A percentile compares a stretch with the other conserved stretches of the same genome.
phyloP scores from a whole-genome alignment of 64 coral and sea anemone genomes.

The Porites lutea region DNA sequence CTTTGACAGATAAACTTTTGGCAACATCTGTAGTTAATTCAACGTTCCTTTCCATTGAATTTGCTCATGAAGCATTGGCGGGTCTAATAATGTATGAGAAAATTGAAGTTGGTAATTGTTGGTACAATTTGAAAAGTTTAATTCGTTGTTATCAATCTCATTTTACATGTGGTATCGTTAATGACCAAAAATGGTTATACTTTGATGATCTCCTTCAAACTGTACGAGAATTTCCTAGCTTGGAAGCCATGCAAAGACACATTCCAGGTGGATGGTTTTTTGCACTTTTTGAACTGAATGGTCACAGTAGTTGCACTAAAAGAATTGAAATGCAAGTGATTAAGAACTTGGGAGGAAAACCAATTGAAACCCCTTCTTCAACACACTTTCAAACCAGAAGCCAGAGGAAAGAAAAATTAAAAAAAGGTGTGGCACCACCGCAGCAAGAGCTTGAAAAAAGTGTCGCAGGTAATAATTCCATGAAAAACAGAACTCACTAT shows the following conservation, averaged over 20 bases:
- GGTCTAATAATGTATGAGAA: neutral
- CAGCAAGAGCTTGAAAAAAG: slow-evolving; percentile 15
- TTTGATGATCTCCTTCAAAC: slow-evolving; percentile 6
- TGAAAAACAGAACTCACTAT: slow-evolving; percentile 29
- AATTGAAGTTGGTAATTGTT: slow-evolving; percentile 5
- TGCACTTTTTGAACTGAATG: slow-evolving; percentile 9
- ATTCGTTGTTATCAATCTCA: too few relatives aligned
- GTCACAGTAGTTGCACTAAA: slow-evolving; percentile 1
- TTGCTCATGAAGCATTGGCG: neutral
- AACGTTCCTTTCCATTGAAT: slow-evolving; percentile 22
- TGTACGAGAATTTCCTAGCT: neutral
- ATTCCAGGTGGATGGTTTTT: neutral
- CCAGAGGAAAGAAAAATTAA: slow-evolving; percentile 30
- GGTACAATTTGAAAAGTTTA: neutral
- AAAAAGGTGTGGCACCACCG: slow-evolving; percentile 21
- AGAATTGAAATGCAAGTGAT: slow-evolving; percentile 11
- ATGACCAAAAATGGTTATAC: neutral
- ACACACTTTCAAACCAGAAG: slow-evolving; percentile 34
- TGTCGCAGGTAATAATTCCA: slow-evolving; percentile 25
- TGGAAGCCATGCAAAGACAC: neutral
- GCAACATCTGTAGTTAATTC: neutral
- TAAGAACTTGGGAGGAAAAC: slow-evolving; percentile 10
- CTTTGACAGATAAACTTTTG: neutral
- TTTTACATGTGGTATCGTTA: neutral
- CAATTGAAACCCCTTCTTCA: slow-evolving; percentile 24